phyloP scores from a whole-genome alignment of 2,113 vertebrate species.

The Neomonachus schauinslandi region DNA sequence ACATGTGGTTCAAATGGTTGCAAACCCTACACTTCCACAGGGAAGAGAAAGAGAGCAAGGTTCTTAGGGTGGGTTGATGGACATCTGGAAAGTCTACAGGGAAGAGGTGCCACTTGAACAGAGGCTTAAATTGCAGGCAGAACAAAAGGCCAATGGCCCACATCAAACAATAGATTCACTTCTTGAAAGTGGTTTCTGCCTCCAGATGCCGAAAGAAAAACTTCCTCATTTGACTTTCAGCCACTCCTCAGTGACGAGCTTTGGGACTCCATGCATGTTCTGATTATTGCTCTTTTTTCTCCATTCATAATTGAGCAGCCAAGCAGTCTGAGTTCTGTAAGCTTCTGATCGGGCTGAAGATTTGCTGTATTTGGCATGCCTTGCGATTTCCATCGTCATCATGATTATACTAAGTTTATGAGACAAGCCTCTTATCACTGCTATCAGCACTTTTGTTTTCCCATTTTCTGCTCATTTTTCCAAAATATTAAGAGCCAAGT shows the following conservation, averaged over 20 bases:
- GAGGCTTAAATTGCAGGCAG: not conserved
- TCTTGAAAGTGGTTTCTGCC: not conserved
- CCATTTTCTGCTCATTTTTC: slow-evolving; percentile 18
- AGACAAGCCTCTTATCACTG: not conserved
- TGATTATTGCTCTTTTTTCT: not conserved
- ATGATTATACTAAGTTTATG: not conserved
- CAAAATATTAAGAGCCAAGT: not conserved
- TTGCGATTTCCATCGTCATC: not conserved
- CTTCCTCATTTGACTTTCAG: not conserved
- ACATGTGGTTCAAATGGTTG: not conserved
- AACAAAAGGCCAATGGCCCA: not conserved
- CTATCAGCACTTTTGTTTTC: not conserved
- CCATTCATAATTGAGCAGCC: not conserved
- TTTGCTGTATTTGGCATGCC: not conserved
- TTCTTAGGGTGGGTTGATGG: not conserved
- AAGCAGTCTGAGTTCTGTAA: not conserved
- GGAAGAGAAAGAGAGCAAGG: not conserved
- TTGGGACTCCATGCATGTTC: not conserved
- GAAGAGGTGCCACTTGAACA: not conserved
- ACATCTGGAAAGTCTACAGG: not conserved
- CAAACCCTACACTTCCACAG: not conserved
- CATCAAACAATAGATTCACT: not conserved
- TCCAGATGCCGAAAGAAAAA: not conserved
- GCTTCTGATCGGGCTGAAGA: not conserved
- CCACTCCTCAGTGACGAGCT: not conserved